Percentiles rank a stretch among this genome's conserved stretches.
Evolutionary conservation across 2,888 invertebrate species (phyloP).

Genomic region (Drosophila phalerata): DNA sequence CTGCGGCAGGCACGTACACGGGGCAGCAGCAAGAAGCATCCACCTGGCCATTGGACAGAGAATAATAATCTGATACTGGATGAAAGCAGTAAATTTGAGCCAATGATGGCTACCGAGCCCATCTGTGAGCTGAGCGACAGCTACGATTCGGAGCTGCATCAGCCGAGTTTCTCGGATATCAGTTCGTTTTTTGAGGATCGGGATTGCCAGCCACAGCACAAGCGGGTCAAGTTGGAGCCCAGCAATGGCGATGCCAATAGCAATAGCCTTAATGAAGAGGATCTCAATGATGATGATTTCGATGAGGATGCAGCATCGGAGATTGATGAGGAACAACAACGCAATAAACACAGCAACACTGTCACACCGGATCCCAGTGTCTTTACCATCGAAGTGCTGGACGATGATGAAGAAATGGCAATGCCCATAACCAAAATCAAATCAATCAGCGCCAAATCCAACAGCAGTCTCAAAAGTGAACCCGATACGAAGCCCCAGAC

Average conservation of each 20-base stretch:
- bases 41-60: conserved; percentile 59
- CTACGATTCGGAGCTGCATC: conserved; percentile 74
- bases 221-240: conserved; percentile 67
- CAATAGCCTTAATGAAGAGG: conserved; percentile 49
- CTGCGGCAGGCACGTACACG: conserved; percentile 69
- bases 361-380: conserved; percentile 54
- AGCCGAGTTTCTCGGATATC: conserved; percentile 78
- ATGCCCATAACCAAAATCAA: conserved; percentile 34
- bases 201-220: conserved; percentile 47
- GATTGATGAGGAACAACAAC: conserved; percentile 53
- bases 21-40: conserved; percentile 56
- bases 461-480: conserved; percentile 52
- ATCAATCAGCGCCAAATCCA: conserved; percentile 5
- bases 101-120: conserved; percentile 61
- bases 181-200: conserved; percentile 75
- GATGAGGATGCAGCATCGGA: conserved; percentile 77
- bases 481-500: conserved; percentile 41
- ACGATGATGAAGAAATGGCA: conserved; percentile 73
- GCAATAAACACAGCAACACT: conserved; percentile 26
- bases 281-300: conserved; percentile 69
- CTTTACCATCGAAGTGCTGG: conserved; percentile 75
- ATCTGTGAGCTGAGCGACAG: conserved; percentile 70
- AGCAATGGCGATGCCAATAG: conserved; percentile 40
- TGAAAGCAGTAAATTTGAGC: conserved; percentile 53
- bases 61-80: conserved; percentile 60